Conservation (phyloP, 1,140 invertebrate genomes). For the Spodoptera frugiperda region DNA sequence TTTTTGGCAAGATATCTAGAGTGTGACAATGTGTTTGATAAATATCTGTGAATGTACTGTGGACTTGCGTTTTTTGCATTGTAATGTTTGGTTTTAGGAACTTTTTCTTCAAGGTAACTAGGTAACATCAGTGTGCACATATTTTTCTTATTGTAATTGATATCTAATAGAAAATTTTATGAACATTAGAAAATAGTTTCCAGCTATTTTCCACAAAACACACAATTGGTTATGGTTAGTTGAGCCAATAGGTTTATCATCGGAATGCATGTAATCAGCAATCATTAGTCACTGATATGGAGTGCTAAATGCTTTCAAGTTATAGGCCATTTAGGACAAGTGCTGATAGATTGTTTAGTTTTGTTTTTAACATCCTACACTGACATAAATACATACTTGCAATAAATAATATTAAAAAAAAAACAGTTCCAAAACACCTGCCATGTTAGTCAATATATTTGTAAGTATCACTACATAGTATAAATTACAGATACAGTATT, state of each 20-base stretch:
- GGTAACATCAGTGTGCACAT: neutral
- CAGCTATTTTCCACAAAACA: constrained; percentile 1
- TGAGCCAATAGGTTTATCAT: constrained; percentile 29
- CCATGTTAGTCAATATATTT: too few species aligned
- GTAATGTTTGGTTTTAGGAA: constrained; percentile 79
- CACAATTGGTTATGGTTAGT: constrained; percentile 15
- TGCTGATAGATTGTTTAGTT: constrained; percentile 4
- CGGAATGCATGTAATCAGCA: constrained; percentile 10
- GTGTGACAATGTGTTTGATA: constrained; percentile 65
- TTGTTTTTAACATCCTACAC: too few species aligned
- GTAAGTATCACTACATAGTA: too few species aligned
- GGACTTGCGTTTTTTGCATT: constrained; percentile 56
- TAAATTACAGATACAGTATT: too few species aligned
- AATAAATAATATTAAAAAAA: too few species aligned
- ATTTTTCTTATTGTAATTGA: neutral
- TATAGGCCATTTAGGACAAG: neutral
- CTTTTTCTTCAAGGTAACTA: constrained; percentile 75
- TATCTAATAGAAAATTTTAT: too few species aligned
- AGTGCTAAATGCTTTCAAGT: neutral
- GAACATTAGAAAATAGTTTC: too few species aligned
- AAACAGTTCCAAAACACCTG: too few species aligned
- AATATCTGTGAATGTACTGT: constrained; percentile 51
- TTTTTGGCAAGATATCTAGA: constrained; percentile 37
- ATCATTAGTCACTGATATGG: constrained; percentile 26
- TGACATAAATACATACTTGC: too few species aligned